A percentile compares a stretch with the other conserved stretches of the same genome.
These are phyloP conservation scores for Beris chalybata DNA, from an alignment of 2,888 invertebrate genomes.

Conservation along the genomic window DNA sequence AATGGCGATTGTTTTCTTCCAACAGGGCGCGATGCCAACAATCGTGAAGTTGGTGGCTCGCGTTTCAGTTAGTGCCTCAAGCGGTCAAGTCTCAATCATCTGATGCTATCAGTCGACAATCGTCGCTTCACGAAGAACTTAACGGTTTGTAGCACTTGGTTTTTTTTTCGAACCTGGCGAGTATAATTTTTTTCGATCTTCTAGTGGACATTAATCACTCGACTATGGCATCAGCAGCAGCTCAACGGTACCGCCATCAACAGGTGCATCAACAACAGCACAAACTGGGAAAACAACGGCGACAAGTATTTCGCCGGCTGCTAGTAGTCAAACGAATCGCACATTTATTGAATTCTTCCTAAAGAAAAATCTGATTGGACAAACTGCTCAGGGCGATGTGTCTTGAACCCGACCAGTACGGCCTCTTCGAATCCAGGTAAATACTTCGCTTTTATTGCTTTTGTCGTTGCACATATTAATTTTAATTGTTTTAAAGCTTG, in stretches of 20 bases:
- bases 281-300: slow-evolving; percentile 53
- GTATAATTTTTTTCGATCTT: no score
- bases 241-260: not conserved
- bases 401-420: not conserved
- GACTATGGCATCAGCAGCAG: not conserved
- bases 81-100: slow-evolving; percentile 42
- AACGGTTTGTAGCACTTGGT: slow-evolving; percentile 59
- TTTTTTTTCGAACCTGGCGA: no score
- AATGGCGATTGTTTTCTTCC: slow-evolving; percentile 1
- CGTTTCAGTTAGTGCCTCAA: slow-evolving; percentile 83
- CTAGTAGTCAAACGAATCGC: slow-evolving; percentile 58
- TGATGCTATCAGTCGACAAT: slow-evolving; percentile 56
- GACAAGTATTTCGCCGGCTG: slow-evolving; percentile 68
- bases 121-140: slow-evolving; percentile 65
- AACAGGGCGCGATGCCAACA: slow-evolving; percentile 64
- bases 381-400: slow-evolving; percentile 15
- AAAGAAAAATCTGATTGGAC: slow-evolving; percentile 51
- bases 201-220: not conserved
- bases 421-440: slow-evolving; percentile 7
- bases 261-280: slow-evolving; percentile 9
- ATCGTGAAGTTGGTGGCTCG: slow-evolving; percentile 64
- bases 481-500: no score
- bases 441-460: not conserved
- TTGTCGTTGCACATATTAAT: no score
- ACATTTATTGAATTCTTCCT: slow-evolving; percentile 60